These are phyloP conservation scores for Micromussa lordhowensis DNA, from an alignment of 92 coral and sea anemone genomes.

Conservation along the genomic window DNA sequence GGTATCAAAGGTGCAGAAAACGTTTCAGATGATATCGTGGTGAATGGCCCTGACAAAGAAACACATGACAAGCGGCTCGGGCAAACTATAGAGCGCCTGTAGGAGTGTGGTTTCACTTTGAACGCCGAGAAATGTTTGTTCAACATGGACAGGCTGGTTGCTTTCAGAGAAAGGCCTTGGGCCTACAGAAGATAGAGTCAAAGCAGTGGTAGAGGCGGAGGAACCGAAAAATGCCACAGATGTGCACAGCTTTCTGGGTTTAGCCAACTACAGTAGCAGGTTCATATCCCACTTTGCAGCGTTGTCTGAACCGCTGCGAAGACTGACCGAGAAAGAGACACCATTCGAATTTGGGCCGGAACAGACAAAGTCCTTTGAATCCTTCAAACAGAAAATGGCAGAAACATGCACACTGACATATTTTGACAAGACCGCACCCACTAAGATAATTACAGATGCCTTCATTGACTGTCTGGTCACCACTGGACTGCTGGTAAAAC, in stretches of 20 bases:
- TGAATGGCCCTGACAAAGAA: slow-evolving; percentile 55
- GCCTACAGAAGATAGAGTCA: slow-evolving; percentile 69
- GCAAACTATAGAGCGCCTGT: slow-evolving; percentile 47
- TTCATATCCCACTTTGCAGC: slow-evolving; percentile 67
- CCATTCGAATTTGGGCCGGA: slow-evolving; percentile 57
- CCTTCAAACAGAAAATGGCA: slow-evolving; percentile 54
- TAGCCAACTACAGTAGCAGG: slow-evolving; percentile 69
- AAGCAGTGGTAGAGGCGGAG: slow-evolving; percentile 60
- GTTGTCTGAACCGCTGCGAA: slow-evolving; percentile 56
- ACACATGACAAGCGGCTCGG: slow-evolving; percentile 64
- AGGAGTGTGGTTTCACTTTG: slow-evolving; percentile 61
- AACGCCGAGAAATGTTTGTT: too few relatives aligned
- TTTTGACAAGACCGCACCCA: too few relatives aligned
- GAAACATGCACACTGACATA: slow-evolving; percentile 50
- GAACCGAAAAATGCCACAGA: too few relatives aligned
- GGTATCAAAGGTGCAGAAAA: slow-evolving; percentile 60
- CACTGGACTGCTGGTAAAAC: too few relatives aligned
- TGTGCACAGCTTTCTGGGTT: slow-evolving; percentile 57
- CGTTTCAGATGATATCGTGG: slow-evolving; percentile 75
- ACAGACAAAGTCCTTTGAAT: slow-evolving; percentile 50
- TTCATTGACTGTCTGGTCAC: too few relatives aligned
- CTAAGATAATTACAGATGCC: too few relatives aligned
- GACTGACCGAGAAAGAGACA: slow-evolving; percentile 46
- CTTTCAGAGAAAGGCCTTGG: slow-evolving; percentile 74
- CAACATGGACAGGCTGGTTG: slow-evolving; percentile 32